Base-by-base conservation (phyloP, 64 coral and sea anemone species). In the Porites lutea region DNA sequence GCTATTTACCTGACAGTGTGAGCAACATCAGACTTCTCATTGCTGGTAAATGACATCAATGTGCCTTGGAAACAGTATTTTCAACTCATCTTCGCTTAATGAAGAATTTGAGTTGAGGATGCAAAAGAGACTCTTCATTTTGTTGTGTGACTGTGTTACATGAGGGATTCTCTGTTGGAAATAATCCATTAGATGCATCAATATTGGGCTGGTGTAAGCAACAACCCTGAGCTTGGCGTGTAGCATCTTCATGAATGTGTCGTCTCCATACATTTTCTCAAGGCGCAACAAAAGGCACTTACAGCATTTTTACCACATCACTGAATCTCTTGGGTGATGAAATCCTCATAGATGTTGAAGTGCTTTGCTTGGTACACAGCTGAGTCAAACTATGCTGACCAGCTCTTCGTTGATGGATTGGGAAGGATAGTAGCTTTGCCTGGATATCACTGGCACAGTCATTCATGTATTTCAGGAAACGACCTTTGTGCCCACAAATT, bases 91-190 rank as follows among this genome's bases (percentile, higher is more conserved):
- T 13, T 60, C 14, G 27, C 27, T 37, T 21, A 81, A 13, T 6
- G 52, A 80, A 43, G 66, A 49, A 71, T 93, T 81, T 16, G 68
- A 48, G 45, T 92, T 10, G 10, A 92, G 90, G 59, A 78, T 71
- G 13, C 63, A 14, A 49, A 82, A 74, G 10, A 92, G 47, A 37
- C 23, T 21, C 37, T 86, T 58, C 82, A 92, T 92, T 57, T 86
- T 86, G 5, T 50, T 48, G 57, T 86, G 82, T 52, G 82, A 70
- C 73, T 85, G 69, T 3, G 73, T 92, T 6, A 77, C 51, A 43
- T 86, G 82, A 50, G 91, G 74, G 43, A 87, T n/a, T 52, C 68
- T 12, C 61, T 78, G 21, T 55, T 93, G 91, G 48, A 93, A 93
- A 48, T 87, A 93, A 27, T 87, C 65, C 5, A 86, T 20, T 61